Evolutionary conservation across 2,797 vertebrate genomes (phyloP).

Genomic region (Neosilurus mollespiculum): DNA sequence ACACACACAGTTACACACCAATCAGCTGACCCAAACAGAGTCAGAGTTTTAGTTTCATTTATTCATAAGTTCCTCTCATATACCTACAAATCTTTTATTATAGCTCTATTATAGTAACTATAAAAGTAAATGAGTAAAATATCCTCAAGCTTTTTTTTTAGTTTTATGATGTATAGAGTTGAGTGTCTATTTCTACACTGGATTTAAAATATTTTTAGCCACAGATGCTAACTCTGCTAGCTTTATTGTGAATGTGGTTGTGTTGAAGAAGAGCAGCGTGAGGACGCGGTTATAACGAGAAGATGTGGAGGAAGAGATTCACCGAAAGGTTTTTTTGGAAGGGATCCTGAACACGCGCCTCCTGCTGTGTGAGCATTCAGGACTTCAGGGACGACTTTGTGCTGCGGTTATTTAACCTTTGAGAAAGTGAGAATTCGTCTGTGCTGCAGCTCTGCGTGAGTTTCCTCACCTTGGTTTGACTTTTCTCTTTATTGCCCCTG

Average conservation of each 20-base stretch:
- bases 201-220: not conserved
- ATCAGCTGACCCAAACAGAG: too few species aligned
- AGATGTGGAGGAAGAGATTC: slow-evolving; percentile 28
- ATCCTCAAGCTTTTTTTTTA: too few species aligned
- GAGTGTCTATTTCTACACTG: not conserved
- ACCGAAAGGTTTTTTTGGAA: not conserved
- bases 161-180: too few species aligned
- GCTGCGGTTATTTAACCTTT: not conserved
- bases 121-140: too few species aligned
- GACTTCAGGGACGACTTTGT: not conserved
- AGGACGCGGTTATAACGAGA: not conserved
- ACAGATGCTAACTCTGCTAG: not conserved
- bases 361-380: not conserved
- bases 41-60: too few species aligned
- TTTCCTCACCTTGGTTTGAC: not conserved
- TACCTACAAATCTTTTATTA: too few species aligned
- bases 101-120: too few species aligned
- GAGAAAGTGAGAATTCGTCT: not conserved
- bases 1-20: too few species aligned
- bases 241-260: not conserved
- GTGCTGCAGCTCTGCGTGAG: not conserved
- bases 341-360: not conserved
- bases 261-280: not conserved
- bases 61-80: too few species aligned
- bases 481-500: not conserved